A percentile compares a stretch with the other conserved stretches of the same genome.
These are phyloP conservation scores for Pegoplata infirma DNA, from an alignment of 2,888 invertebrate species.

Conservation along the genomic window DNA sequence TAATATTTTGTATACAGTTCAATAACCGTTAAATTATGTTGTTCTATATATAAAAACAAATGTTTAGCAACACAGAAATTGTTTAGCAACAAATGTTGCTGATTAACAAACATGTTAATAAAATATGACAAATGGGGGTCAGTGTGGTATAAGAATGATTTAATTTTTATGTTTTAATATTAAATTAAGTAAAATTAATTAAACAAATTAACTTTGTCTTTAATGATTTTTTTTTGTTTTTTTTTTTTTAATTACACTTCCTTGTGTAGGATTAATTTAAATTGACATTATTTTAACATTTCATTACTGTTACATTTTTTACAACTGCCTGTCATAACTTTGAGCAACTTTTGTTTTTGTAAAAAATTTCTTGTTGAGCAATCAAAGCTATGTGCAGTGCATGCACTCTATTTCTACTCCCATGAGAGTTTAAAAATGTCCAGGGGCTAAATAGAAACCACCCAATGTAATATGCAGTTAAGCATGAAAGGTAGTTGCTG, in stretches of 20 bases:
- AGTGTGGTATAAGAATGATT: background rate
- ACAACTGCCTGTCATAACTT: background rate
- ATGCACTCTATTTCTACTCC: too few species aligned
- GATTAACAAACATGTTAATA: background rate
- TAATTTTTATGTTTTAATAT: background rate
- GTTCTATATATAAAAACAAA: background rate
- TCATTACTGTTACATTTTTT: too few species aligned
- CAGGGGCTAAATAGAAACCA: background rate
- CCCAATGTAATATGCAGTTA: background rate
- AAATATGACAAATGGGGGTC: background rate
- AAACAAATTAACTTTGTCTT: too few species aligned
- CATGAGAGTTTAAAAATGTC: background rate
- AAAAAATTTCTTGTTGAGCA: too few species aligned
- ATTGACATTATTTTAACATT: background rate
- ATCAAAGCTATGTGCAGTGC: too few species aligned
- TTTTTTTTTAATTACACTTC: too few species aligned
- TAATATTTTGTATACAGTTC: conserved; percentile 47
- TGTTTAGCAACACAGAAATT: conserved; percentile 42
- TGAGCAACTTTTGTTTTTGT: too few species aligned
- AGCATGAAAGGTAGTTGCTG: too few species aligned
- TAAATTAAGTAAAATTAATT: too few species aligned
- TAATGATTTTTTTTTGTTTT: too few species aligned
- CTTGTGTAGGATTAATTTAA: too few species aligned
- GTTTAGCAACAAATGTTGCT: background rate
- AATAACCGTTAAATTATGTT: conserved; percentile 59